phyloP scores from a whole-genome alignment of 1,140 invertebrate genomes.

The Anadara kagoshimensis region DNA sequence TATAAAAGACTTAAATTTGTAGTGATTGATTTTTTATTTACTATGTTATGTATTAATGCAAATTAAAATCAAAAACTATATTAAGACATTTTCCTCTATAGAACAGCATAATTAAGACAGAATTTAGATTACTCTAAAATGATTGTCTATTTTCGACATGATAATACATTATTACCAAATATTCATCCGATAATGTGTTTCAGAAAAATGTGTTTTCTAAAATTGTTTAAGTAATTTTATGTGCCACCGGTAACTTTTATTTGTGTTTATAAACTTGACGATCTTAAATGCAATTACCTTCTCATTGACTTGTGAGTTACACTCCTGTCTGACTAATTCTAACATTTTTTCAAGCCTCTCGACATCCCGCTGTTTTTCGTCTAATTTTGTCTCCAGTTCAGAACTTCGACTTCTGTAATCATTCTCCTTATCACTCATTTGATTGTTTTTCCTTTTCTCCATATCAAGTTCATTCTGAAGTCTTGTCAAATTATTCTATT shows the following conservation, averaged over 20 bases:
- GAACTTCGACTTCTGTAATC: slow-evolving; percentile 49
- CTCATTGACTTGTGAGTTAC: slow-evolving; percentile 58
- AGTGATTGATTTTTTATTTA: too few relatives aligned
- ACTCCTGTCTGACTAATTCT: slow-evolving; percentile 61
- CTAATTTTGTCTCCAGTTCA: slow-evolving; percentile 54
- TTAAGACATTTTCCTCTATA: too few relatives aligned
- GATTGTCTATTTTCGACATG: too few relatives aligned
- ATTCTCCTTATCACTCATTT: slow-evolving; percentile 55
- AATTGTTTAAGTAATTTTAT: background rate
- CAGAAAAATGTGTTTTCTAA: too few relatives aligned
- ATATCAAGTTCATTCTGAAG: slow-evolving; percentile 51
- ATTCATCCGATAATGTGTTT: too few relatives aligned
- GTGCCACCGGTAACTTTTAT: too few relatives aligned
- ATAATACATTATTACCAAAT: too few relatives aligned
- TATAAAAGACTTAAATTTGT: too few relatives aligned
- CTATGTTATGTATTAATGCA: too few relatives aligned
- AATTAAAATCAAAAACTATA: too few relatives aligned
- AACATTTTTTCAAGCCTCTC: slow-evolving; percentile 63
- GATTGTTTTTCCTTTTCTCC: slow-evolving; percentile 51
- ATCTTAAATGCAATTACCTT: slow-evolving; percentile 43
- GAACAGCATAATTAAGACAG: too few relatives aligned
- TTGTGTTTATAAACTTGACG: background rate
- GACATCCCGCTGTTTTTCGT: slow-evolving; percentile 58
- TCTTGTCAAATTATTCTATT: slow-evolving; percentile 40
- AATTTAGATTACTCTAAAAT: too few relatives aligned